A percentile compares a stretch with the other conserved stretches of the same genome.
Evolutionary conservation across 1,140 invertebrate species (phyloP).

Genomic region (Oppia nitens): DNA sequence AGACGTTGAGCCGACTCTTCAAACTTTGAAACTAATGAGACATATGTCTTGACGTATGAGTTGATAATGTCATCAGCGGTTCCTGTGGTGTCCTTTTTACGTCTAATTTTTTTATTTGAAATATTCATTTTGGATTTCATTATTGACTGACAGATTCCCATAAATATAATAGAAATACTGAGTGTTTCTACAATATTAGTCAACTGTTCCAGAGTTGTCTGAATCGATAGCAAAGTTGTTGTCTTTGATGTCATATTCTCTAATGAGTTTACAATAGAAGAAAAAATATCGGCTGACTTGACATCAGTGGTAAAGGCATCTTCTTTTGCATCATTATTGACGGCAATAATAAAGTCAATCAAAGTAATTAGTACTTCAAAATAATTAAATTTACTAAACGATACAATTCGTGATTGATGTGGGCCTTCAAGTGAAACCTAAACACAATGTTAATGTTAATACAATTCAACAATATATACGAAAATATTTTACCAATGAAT

Average conservation of each 20-base stretch:
- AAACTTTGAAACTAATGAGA: not conserved
- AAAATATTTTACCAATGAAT: not conserved
- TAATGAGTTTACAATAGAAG: not conserved
- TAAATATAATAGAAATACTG: not conserved
- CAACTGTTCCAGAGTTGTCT: not conserved
- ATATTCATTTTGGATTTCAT: constrained; percentile 1
- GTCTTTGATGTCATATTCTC: not conserved
- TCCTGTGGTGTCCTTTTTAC: constrained; percentile 17
- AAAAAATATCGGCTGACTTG: not conserved
- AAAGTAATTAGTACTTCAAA: constrained; percentile 21
- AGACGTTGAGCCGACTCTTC: constrained; percentile 11
- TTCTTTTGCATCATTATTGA: constrained; percentile 23
- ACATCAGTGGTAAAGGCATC: constrained; percentile 10
- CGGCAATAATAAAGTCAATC: constrained; percentile 23
- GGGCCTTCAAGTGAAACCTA: constrained; percentile 22
- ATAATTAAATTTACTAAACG: constrained; percentile 22
- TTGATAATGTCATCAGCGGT: constrained; percentile 21
- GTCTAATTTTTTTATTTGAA: constrained; percentile 18
- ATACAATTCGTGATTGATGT: constrained; percentile 23
- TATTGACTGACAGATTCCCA: constrained; percentile 1
- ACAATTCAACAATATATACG: not conserved
- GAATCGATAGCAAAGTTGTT: constrained; percentile 14
- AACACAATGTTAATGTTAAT: constrained; percentile 11
- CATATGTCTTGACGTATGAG: constrained; percentile 11
- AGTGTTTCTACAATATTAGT: constrained; percentile 6